Base-by-base conservation (phyloP, 1,140 invertebrate species). In the Dinothrombium tinctorium region DNA sequence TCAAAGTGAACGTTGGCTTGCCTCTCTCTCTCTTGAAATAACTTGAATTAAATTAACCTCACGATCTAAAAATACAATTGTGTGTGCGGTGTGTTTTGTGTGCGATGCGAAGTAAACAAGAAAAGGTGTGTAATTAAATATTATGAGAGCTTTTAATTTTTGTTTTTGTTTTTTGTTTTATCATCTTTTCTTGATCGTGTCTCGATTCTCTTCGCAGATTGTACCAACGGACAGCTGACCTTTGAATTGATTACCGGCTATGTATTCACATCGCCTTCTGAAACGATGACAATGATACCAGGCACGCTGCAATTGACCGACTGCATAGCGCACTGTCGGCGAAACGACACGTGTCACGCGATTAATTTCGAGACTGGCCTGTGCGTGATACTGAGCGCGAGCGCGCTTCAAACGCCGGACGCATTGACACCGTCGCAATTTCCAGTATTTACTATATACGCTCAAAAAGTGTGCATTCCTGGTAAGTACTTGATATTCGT, bases 291-390 rank as follows among this genome's bases (percentile, higher is more conserved):
- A 59, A 76, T 78, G 43, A 73, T 84, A 56, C 77, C 81, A 12
- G 81, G 81, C 41, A 86, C 79, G 21, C 64, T 90, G 44, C 81
- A 86, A 73, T 65, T 90, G 50, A 81, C 77, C 51, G 82, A 89
- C 58, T 90, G 84, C 62, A 65, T 89, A 43, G 77, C 84, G 60
- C 74, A 75, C 50, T 90, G 84, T 61, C 76, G 81, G 56, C 66
- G 67, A 49, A 87, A 84, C 61, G 74, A 79, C 59, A 74, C 74
- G 47, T 90, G 84, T 62, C 72, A 74, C 53, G 73, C 81, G 45
- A 75, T 87, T 61, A 90, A 89, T 66, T 90, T 86, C 63, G 84
- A 90, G 65, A 90, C 83, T 36, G 84, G 83, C 35, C 71, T 89
- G 23, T 90, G 84, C 63, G 80, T 89, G 46, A 69, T 89, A 33